Evolutionary conservation across 2,888 invertebrate species (phyloP), one percentile per base, ranked within the genome.

Genomic region (Kryphioiulus occultus): DNA sequence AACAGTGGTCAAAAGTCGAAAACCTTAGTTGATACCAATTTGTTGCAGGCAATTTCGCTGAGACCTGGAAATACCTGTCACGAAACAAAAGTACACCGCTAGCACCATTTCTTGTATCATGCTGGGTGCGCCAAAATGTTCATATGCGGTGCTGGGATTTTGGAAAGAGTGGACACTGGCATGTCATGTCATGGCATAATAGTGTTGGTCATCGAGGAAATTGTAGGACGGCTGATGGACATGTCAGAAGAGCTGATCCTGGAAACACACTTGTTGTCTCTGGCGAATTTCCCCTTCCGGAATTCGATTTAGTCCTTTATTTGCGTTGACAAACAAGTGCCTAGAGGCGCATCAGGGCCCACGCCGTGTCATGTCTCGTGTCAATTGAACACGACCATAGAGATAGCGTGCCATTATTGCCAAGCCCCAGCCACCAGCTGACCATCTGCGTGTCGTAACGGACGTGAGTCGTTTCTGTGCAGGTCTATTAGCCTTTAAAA

Each of bases 281-380:
- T 68, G 68, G 68, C 68, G 68, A 68, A 26, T 68, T 68, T 68
- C 68, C 26, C 26, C 68, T 68, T 68, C 68, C 68, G 22, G 22
- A 26, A 68, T 68, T 68, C 68, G 26, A 68, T 68, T 22, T 68
- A n/a, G 68, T 26, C 26, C 26, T 68, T 68, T 68, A 68, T 68
- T 26, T 26, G 26, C 68, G 26, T 68, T 68, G 68, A 68, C 68
- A 68, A 68, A 68, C 68, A 68, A 68, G 68, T 68, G 26, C 68
- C 68, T 12, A 68, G 68, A 68, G 68, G 68, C 68, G 26, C 68
- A 26, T 68, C 68, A 68, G 68, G 12, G 26, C 68, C 68, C 68
- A 68, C 68, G 68, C 68, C 68, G 68, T 68, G 68, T 68, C 68
- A 68, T 68, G 53, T 53, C 53, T 53, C 53, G 53, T 53, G 53